Conservation (phyloP, 2,888 invertebrate genomes). For the Ormyrus pomaceus region DNA sequence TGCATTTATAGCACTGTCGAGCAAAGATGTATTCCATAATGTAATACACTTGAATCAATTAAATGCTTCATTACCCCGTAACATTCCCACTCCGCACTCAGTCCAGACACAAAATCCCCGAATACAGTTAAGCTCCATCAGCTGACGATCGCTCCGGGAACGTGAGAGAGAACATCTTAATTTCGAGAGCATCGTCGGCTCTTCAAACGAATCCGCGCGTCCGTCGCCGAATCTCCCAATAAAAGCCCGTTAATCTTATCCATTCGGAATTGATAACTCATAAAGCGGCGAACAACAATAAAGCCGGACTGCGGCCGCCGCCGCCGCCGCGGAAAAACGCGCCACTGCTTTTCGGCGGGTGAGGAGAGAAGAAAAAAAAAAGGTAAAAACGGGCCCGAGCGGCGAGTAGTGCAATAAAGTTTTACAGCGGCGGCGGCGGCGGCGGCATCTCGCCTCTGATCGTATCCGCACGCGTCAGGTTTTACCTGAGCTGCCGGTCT, state of each 20-base stretch:
- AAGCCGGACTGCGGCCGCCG: neutral
- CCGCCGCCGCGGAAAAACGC: too few relatives aligned
- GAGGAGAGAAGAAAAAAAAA: constrained; percentile 3
- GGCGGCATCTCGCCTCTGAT: constrained; percentile 42
- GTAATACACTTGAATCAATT: too few relatives aligned
- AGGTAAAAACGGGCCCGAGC: constrained; percentile 7
- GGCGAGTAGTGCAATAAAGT: constrained; percentile 44
- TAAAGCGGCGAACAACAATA: neutral
- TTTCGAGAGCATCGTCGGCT: neutral
- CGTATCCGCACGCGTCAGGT: constrained; percentile 25
- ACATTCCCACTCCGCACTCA: too few relatives aligned
- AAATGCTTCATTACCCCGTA: too few relatives aligned
- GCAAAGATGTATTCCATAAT: too few relatives aligned
- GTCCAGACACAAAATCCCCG: too few relatives aligned
- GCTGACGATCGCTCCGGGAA: too few relatives aligned
- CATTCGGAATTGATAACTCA: constrained; percentile 22
- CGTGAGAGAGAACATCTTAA: neutral
- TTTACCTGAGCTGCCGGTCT: constrained; percentile 42
- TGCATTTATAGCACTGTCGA: too few relatives aligned
- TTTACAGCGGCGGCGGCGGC: constrained; percentile 47
- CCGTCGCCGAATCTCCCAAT: neutral
- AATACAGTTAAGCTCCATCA: too few relatives aligned
- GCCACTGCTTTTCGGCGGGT: neutral
- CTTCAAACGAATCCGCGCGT: neutral
- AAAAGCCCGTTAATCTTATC: constrained; percentile 32